These are phyloP conservation scores for Liolophura sinensis DNA, from an alignment of 1,140 invertebrate species.

Conservation along the genomic window DNA sequence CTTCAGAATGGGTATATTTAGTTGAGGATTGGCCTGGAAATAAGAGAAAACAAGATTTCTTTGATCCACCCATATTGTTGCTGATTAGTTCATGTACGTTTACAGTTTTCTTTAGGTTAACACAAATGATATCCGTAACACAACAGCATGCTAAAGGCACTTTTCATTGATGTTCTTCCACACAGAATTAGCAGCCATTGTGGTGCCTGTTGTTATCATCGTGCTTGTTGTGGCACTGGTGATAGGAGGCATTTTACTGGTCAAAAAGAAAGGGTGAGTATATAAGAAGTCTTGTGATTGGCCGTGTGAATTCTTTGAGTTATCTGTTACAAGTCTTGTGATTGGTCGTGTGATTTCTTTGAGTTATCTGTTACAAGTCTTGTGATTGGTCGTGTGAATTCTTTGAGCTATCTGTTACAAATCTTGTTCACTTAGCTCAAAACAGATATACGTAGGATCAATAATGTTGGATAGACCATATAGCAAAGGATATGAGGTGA, in stretches of 20 bases:
- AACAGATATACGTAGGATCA: no score
- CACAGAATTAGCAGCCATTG: slow-evolving; percentile 16
- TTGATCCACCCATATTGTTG: no score
- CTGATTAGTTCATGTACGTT: no score
- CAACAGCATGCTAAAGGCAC: no score
- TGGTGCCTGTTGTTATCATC: slow-evolving; percentile 16
- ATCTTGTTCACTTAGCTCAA: background rate
- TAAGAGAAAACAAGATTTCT: no score
- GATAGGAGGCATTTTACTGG: slow-evolving; percentile 12
- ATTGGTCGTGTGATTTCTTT: background rate
- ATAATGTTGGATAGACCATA: no score
- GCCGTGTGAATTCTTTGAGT: background rate
- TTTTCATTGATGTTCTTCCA: background rate
- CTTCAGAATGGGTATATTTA: no score
- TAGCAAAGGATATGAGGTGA: no score
- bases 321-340: background rate
- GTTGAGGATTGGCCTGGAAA: no score
- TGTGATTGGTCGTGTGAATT: background rate
- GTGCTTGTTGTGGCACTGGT: slow-evolving; percentile 7
- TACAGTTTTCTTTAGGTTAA: no score
- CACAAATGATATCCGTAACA: no score
- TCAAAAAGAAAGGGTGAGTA: slow-evolving; percentile 18
- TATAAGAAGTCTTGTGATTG: background rate
- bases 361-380: slow-evolving; percentile 16
- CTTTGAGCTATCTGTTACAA: slow-evolving; percentile 14